These are phyloP conservation scores for Oncorhynchus kisutch DNA, from an alignment of 2,113 vertebrate genomes.

Conservation along the genomic window DNA sequence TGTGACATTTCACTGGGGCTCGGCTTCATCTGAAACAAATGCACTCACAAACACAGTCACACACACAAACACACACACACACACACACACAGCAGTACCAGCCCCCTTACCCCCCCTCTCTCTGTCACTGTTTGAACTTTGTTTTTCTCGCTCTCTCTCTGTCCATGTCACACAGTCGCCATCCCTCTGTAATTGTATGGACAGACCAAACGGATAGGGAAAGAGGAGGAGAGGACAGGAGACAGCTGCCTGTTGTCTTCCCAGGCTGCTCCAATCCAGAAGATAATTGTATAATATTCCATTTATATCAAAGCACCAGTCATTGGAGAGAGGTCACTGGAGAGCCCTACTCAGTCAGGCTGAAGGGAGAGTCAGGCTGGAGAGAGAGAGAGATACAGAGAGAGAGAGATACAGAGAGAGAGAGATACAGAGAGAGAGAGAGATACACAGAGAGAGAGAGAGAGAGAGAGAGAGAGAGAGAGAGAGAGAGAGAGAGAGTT, in stretches of 20 bases:
- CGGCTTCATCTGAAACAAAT: not conserved
- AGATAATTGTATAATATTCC: too few relatives aligned
- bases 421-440: not conserved
- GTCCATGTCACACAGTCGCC: not conserved
- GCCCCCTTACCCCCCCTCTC: not conserved
- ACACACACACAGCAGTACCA: not conserved
- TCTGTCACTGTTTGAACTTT: conserved; percentile 4
- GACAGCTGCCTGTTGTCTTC: too few relatives aligned
- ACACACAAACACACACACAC: not conserved
- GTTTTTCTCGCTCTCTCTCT: conserved; percentile 1
- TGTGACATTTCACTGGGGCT: conserved; percentile 7
- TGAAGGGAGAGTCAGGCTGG: not conserved
- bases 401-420: not conserved
- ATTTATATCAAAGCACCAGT: not conserved
- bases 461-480: not conserved
- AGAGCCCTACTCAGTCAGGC: not conserved
- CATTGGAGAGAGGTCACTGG: not conserved
- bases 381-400: not conserved
- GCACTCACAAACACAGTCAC: conserved; percentile 5
- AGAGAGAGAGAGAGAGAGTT: not conserved
- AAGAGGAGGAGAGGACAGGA: too few relatives aligned
- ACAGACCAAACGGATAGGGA: too few relatives aligned
- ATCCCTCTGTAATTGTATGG: not conserved
- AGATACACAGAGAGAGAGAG: not conserved
- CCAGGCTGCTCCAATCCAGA: too few relatives aligned